Base-by-base conservation (phyloP, 2,888 invertebrate species). In the Leptopterna dolabrata region DNA sequence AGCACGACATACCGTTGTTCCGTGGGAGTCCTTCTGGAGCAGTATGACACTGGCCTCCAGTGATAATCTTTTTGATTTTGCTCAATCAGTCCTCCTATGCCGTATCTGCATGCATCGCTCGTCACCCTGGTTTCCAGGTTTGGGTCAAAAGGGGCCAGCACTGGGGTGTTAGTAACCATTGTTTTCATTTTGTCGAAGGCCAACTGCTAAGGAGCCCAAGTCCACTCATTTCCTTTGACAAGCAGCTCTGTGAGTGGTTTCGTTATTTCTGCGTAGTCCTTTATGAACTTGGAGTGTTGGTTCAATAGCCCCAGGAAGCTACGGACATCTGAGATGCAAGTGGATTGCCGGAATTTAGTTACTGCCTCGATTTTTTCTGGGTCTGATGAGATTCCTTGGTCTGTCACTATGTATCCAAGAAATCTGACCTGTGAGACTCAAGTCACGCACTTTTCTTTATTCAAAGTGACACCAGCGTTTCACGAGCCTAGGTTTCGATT, bases 181-280 rank as follows among this genome's bases (percentile, higher is more conserved):
- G 73, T 16, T 51, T 89, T 89, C 41, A 88, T 19, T 14, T 86
- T 78, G 6, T 88, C 55, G 24, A 88, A 89, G 14, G 87, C 83
- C 63, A 43, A n/a, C 47, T 88, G 83, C 51, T 89, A 87, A n/a
- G 71, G 51, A n/a, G 73, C 76, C 89, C 89, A 89, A 19, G 45
- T 43, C 83, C 86, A 89, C 16, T 76, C 70, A 13, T 24, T 86
- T n/a, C 80, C 76, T 24, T 85, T 86, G 30, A 47, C 76, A 36
- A 88, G 27, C 24, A 88, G 76, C 14, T 87, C 82, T 45, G 88
- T 36, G 7, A 89, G 36, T 36, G 89, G 88, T 24, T 63, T 86
- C 16, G 88, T 84, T 27, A 76, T 47, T 0, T 86, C 70, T 24
- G 87, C 43, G 55, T 76, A 19, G 76, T 88, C 45, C 43, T 81